Evolutionary conservation across 2,113 vertebrate genomes (phyloP).

Genomic region (Nematolebias whitei): DNA sequence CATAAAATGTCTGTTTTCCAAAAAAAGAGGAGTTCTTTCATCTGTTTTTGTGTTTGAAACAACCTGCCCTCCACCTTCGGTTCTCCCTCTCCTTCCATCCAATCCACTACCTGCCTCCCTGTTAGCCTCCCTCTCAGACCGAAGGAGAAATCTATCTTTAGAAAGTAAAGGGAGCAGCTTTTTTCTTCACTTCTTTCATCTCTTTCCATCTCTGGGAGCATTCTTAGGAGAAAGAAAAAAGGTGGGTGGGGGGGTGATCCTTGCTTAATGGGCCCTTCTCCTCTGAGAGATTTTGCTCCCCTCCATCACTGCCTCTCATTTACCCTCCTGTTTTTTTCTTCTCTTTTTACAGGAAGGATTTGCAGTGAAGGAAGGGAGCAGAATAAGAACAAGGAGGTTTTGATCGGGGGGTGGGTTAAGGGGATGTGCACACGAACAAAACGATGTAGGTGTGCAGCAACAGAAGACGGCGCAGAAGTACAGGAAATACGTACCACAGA

Average conservation of each 20-base stretch:
- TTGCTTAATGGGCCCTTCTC: slow-evolving; percentile 69
- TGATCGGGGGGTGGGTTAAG: too few relatives aligned
- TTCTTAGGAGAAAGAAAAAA: slow-evolving; percentile 51
- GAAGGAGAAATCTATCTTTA: slow-evolving; percentile 67
- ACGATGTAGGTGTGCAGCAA: slow-evolving; percentile 34
- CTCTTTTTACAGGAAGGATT: slow-evolving; percentile 50
- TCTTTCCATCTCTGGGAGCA: slow-evolving; percentile 59
- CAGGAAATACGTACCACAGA: slow-evolving; percentile 13
- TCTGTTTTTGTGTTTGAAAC: slow-evolving; percentile 74
- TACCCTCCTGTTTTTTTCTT: slow-evolving; percentile 48
- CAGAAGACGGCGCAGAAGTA: slow-evolving; percentile 18
- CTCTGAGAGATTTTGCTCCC: slow-evolving; percentile 58
- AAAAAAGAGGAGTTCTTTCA: slow-evolving; percentile 63
- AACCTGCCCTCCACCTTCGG: slow-evolving; percentile 61
- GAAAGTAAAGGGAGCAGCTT: slow-evolving; percentile 55
- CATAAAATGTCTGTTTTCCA: slow-evolving; percentile 50
- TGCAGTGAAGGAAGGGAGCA: slow-evolving; percentile 42
- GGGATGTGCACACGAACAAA: slow-evolving; percentile 50
- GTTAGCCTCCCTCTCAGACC: slow-evolving; percentile 50
- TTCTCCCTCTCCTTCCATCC: slow-evolving; percentile 43
- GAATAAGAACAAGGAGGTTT: slow-evolving; percentile 53
- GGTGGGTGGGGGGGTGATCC: slow-evolving; percentile 7
- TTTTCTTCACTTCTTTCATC: slow-evolving; percentile 59
- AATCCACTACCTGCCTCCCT: slow-evolving; percentile 56
- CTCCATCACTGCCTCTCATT: slow-evolving; percentile 62